These are phyloP conservation scores for Pyrrhia umbra DNA, from an alignment of 2,888 invertebrate species.

Conservation along the genomic window DNA sequence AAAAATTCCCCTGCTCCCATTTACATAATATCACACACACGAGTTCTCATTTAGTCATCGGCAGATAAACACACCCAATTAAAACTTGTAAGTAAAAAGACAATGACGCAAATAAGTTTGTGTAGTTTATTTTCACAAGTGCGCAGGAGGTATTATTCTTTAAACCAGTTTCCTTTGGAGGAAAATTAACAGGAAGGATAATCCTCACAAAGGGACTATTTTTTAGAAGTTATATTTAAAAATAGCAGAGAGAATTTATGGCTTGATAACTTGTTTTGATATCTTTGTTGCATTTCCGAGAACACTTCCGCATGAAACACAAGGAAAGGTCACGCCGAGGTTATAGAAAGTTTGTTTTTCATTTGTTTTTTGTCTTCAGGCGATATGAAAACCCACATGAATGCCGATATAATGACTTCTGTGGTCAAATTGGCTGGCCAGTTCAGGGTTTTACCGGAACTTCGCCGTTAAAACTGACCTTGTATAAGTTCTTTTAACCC, in stretches of 20 bases:
- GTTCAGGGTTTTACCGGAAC: conserved; percentile 52
- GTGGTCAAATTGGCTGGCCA: conserved; percentile 32
- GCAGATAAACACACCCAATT: conserved; percentile 16
- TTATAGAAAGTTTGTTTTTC: conserved; percentile 63
- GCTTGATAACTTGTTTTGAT: conserved; percentile 38
- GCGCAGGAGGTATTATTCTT: conserved; percentile 23
- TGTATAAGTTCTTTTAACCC: conserved; percentile 49
- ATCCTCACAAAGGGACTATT: conserved; percentile 22
- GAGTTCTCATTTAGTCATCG: not conserved
- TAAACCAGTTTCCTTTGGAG: conserved; percentile 41
- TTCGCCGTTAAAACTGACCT: conserved; percentile 36
- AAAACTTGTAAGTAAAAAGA: not conserved
- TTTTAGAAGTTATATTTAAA: conserved; percentile 43
- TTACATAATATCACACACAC: conserved; percentile 4
- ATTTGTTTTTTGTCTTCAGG: conserved; percentile 55
- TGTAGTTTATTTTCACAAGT: conserved; percentile 9
- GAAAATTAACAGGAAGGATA: conserved; percentile 44
- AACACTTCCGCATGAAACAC: conserved; percentile 43
- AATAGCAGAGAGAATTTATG: conserved; percentile 20
- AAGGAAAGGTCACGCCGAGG: conserved; percentile 61
- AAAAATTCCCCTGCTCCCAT: conserved; percentile 30
- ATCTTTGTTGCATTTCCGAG: conserved; percentile 52
- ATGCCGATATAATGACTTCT: conserved; percentile 48
- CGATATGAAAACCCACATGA: conserved; percentile 58
- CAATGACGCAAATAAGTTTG: conserved; percentile 4